phyloP scores from a whole-genome alignment of 1,140 invertebrate genomes.

The Microplitis mediator region DNA sequence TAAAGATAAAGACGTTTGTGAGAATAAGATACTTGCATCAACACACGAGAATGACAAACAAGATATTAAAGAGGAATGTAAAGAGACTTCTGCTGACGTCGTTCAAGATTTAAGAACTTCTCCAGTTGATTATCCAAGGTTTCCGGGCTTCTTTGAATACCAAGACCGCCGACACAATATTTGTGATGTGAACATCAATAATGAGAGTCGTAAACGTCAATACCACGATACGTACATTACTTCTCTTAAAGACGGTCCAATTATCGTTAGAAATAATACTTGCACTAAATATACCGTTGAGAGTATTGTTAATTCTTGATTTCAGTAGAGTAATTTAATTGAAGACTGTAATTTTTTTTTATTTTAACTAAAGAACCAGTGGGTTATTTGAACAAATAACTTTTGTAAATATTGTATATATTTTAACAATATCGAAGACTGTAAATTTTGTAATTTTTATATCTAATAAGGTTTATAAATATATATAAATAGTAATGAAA shows the following conservation, averaged over 20 bases:
- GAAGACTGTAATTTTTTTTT: neutral
- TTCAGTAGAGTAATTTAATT: neutral
- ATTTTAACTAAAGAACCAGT: neutral
- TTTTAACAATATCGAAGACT: conserved; percentile 16
- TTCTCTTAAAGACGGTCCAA: conserved; percentile 4
- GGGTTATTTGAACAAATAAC: neutral
- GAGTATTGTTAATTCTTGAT: conserved; percentile 57
- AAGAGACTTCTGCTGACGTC: neutral
- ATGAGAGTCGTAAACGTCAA: conserved; percentile 10
- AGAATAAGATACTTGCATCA: neutral
- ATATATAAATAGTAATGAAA: conserved; percentile 9
- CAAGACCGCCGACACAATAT: neutral
- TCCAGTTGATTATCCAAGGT: neutral
- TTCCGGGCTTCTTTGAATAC: conserved; percentile 17
- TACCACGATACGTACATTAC: conserved; percentile 24
- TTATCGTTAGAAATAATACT: conserved; percentile 28
- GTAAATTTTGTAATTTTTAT: conserved; percentile 35
- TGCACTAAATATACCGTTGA: conserved; percentile 59
- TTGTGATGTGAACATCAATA: neutral
- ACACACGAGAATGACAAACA: neutral
- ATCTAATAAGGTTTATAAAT: neutral
- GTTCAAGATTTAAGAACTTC: conserved; percentile 6
- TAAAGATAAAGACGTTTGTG: neutral
- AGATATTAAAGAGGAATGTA: conserved; percentile 16
- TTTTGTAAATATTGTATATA: conserved; percentile 23